Base-by-base conservation (phyloP, 2,888 invertebrate species). In the Morpho achilles region DNA sequence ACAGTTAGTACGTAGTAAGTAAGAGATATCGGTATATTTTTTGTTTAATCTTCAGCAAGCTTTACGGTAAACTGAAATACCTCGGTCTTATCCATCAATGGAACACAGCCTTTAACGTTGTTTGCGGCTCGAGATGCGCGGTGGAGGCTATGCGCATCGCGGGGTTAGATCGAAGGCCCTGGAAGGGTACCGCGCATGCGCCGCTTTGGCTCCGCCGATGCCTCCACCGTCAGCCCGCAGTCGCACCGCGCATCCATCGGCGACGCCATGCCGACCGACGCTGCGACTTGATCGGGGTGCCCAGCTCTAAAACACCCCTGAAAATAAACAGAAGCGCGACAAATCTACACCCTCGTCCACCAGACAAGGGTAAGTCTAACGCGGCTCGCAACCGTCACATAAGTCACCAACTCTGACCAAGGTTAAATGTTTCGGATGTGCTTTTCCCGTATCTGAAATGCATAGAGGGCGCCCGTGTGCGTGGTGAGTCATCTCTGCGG, bases 401-500 rank as follows among this genome's bases (percentile, higher is more conserved):
- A 59, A 62, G 63, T 62, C 65, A 55, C 50, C 59, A 80, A 75
- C 78, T 75, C 74, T 76, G 76, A 66, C 76, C 76, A 75, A 80
- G 79, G 77, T 77, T 77, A 70, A 71, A 73, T 70, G 70, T 68
- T 74, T 73, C 70, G 66, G 70, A 72, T 61, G 77, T 74, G 77
- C 71, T 78, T 77, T 75, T 75, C 75, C 76, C 77, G 75, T 76
- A 79, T 76, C 73, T 69, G 68, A 62, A 68, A 70, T 58, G 61
- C 58, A 64, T 67, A 69, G 75, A 78, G 74, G 71, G 79, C 88
- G 88, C 82, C 79, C 76, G 80, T 75, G 82, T 60, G 76, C 75
- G 73, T 79, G 81, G 86, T 89, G 89, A 88, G 83, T 89, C 89
- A 89, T 87, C 84, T 82, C 81, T 87, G 88, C 87, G 72, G 69